Percentiles rank a stretch among this genome's conserved stretches.
Conservation (phyloP, 2,888 invertebrate genomes). For the Epinotia demarniana region DNA sequence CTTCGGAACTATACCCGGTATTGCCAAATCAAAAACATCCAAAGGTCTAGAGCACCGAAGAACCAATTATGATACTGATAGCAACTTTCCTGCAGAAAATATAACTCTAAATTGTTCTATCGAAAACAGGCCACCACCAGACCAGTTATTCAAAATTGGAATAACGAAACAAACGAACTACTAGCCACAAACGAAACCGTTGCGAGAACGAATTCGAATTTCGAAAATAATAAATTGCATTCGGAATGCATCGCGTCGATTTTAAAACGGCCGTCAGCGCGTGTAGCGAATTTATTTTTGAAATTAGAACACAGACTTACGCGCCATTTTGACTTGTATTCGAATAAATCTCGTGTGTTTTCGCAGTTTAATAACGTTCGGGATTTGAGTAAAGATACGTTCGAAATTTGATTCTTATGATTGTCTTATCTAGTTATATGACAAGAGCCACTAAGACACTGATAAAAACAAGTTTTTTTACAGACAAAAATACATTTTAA, state of each 20-base stretch:
- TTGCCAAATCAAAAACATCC: background rate
- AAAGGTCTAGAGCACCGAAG: background rate
- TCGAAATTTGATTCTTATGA: too few species aligned
- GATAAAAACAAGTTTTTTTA: too few species aligned
- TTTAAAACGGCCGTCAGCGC: slow-evolving; percentile 78
- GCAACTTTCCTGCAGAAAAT: background rate
- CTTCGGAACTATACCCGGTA: too few species aligned
- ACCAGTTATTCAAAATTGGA: slow-evolving; percentile 18
- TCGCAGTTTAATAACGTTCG: slow-evolving; percentile 54
- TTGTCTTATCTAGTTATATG: too few species aligned
- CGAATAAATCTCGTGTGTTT: slow-evolving; percentile 72
- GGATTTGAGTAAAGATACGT: background rate
- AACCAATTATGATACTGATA: background rate
- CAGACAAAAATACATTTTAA: too few species aligned
- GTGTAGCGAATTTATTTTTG: slow-evolving; percentile 83
- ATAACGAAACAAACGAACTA: slow-evolving; percentile 18
- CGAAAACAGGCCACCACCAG: slow-evolving; percentile 14
- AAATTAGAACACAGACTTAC: slow-evolving; percentile 83
- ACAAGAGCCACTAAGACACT: too few species aligned
- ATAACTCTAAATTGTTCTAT: background rate
- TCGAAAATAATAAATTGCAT: slow-evolving; percentile 42
- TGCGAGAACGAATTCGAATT: slow-evolving; percentile 28
- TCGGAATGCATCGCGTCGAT: slow-evolving; percentile 68
- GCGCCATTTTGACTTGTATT: slow-evolving; percentile 77
- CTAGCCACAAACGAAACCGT: slow-evolving; percentile 24